Evolutionary conservation across 2,113 vertebrate genomes (phyloP), one percentile per base, ranked within the genome.

Genomic region (Apeltes quadracus): DNA sequence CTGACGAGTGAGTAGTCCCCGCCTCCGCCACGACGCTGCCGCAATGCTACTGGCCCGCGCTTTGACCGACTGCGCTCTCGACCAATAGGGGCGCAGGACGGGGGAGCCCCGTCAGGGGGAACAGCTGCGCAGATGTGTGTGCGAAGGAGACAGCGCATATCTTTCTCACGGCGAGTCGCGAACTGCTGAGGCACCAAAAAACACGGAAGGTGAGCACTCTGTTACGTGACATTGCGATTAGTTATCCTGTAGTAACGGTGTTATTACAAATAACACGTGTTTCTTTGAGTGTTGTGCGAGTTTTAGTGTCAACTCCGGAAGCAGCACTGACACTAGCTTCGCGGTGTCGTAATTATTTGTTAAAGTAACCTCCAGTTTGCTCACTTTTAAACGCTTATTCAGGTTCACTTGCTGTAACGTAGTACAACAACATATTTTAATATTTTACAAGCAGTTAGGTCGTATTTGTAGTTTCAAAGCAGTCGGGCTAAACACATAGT

Each of bases 131-230:
- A 83, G 88, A 69, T 68, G 74, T 67, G 81, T 22, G 48, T 7
- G n/a, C n/a, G 51, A 50, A 7, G 43, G 22, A 9, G 10, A 55
- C 46, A 10, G 29, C 38, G 43, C 79, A 23, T 14, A 22, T 1
- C 51, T 0, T n/a, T 16, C 2, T 14, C 23, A 23, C 23, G 44
- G 6, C 12, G 16, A 75, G 36, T 15, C 57, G 64, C 75, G 66
- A 63, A 23, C 44, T 53, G 8, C 61, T n/a, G 32, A 74, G 56
- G 13, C 71, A 18, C 20, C 23, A 7, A 70, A 34, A n/a, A 71
- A 65, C 64, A 77, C 50, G 18, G 57, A 85, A 88, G 84, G 87
- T 90, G 58, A 87, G 82, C 15, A 0, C 2, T 8, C 36, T 1
- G 25, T 18, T 44, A 6, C 25, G 1, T 39, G 1, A 12, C 11